A percentile compares a stretch with the other conserved stretches of the same genome.
Conservation (phyloP, 2,113 vertebrate species). For the Hiodon alosoides region DNA sequence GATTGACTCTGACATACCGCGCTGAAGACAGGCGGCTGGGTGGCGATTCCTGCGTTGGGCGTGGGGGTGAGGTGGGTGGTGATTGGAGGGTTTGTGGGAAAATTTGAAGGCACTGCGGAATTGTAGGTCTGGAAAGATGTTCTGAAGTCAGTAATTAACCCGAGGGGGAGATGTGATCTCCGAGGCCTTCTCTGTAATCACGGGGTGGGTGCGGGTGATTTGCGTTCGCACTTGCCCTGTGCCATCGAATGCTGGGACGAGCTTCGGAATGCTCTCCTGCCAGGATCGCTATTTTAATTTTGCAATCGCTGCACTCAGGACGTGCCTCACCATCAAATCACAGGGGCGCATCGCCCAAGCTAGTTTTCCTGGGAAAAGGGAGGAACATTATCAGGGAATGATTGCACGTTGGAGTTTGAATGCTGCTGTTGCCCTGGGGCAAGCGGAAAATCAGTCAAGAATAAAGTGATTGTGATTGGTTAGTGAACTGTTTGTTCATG, state of each 20-base stretch:
- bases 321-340: not conserved
- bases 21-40: not conserved
- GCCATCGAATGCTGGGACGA: not conserved
- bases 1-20: not conserved
- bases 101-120: conserved; percentile 2
- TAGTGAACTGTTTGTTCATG: too few species aligned
- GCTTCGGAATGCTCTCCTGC: not conserved
- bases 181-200: conserved; percentile 11
- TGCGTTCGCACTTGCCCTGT: too few species aligned
- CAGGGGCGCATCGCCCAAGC: not conserved
- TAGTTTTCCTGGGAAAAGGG: too few species aligned
- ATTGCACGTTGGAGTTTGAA: too few species aligned
- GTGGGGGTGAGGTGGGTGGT: not conserved
- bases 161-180: not conserved
- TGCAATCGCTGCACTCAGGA: not conserved
- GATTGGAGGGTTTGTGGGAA: not conserved
- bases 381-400: too few species aligned
- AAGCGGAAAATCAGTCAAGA: too few species aligned
- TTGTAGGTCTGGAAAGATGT: not conserved
- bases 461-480: too few species aligned
- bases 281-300: not conserved
- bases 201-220: too few species aligned
- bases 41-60: not conserved
- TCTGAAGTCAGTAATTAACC: conserved; percentile 14
- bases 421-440: too few species aligned